Evolutionary conservation across 2,888 invertebrate species (phyloP), one percentile per base, ranked within the genome.

Genomic region (Ophonus ardosiacus): DNA sequence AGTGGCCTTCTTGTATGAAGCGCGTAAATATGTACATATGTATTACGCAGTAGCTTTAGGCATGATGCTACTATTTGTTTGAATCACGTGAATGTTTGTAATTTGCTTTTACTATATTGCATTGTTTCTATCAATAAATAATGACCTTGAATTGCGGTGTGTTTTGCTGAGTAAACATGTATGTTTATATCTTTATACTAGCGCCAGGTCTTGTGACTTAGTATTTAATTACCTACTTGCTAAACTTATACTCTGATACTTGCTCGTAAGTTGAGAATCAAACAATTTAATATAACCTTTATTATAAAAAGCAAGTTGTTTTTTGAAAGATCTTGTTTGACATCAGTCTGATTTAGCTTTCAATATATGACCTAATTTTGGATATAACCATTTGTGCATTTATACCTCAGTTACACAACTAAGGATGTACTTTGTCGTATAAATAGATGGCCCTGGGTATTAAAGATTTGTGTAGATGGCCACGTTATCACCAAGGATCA

Each of bases 91-190:
- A 17, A 68, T 43, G 18, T 21, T 71, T 17, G 40, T 74, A 74
- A 17, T 7, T 21, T 15, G 74, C 21, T 40, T 71, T 74, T 74
- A 74, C 74, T 51, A 71, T 71, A 74, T 51, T 68, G 68, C 15
- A 74, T 74, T 74, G 74, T 74, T 74, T 74, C 74, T 74, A 74
- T 74, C 74, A 74, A 74, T 74, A 74, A 51, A 74, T 21, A 13
- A 21, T 51, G 56, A 74, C 74, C 74, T 74, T 74, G 51, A 3
- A 15, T 40, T 40, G 40, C 71, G 38, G n/a, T 56, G 18, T 43
- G 31, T 74, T 51, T 74, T 74, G 43, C 56, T 43, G 15, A 68
- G 38, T 68, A 68, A 68, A 68, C 38, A 68, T 8, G n/a, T 13
- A 15, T 74, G 71, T 71, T 40, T 71, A 51, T 18, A 8, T 21